Percentiles rank a stretch among this genome's conserved stretches.
These are phyloP conservation scores for Meriones psammophilus DNA, from an alignment of 2,797 vertebrate species.

Conservation along the genomic window DNA sequence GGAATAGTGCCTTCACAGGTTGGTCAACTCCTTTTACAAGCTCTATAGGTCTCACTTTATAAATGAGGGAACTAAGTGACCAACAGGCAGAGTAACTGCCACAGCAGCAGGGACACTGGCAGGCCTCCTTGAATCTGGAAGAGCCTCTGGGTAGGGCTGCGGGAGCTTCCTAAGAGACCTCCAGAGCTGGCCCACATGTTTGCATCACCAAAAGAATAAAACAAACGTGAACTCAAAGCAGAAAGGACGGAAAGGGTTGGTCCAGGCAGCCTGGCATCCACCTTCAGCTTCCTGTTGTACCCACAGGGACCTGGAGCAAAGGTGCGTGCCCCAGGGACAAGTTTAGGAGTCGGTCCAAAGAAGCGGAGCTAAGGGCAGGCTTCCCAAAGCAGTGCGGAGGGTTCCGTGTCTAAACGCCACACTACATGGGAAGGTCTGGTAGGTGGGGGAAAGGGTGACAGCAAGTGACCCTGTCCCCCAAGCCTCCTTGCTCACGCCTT, in stretches of 20 bases:
- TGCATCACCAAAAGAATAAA: neutral
- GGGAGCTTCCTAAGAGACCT: neutral
- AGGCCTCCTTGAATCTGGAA: neutral
- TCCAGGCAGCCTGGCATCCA: neutral
- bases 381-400: neutral
- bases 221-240: neutral
- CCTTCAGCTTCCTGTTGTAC: neutral
- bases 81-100: neutral
- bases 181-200: neutral
- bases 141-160: neutral
- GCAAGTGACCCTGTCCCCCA: neutral
- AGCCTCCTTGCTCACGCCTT: neutral
- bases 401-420: neutral
- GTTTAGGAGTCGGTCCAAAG: neutral
- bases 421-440: accelerated
- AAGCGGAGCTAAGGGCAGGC: neutral
- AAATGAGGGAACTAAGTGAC: neutral
- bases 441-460: neutral
- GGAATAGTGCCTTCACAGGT: neutral
- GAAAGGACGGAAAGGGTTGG: neutral
- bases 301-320: neutral
- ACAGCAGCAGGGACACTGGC: neutral
- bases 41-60: neutral
- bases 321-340: neutral
- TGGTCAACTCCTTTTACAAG: neutral